phyloP scores from a whole-genome alignment of 1,140 invertebrate genomes.

The Bursaphelenchus mucronatus region DNA sequence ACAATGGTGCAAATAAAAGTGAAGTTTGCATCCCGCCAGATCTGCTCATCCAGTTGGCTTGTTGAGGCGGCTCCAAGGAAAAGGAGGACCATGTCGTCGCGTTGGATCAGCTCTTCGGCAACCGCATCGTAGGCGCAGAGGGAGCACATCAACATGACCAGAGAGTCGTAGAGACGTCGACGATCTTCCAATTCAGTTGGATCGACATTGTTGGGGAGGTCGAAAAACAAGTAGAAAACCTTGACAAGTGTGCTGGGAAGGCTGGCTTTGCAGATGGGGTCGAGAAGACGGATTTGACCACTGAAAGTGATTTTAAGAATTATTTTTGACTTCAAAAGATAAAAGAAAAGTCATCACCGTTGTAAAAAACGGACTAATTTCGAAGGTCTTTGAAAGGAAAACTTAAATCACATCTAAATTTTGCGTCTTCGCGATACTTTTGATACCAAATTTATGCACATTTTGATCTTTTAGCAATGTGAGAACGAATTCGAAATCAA shows the following conservation, averaged over 20 bases:
- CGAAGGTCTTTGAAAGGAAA: neutral
- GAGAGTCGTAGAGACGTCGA: conserved; percentile 38
- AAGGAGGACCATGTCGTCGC: conserved; percentile 88
- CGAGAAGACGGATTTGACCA: conserved; percentile 57
- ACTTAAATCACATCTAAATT: too few relatives aligned
- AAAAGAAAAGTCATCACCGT: conserved; percentile 4
- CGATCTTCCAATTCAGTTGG: conserved; percentile 27
- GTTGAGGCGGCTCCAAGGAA: conserved; percentile 91
- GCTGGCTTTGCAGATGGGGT: conserved; percentile 83
- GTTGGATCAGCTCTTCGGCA: conserved; percentile 87
- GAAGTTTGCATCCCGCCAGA: conserved; percentile 91
- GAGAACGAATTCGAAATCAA: too few relatives aligned
- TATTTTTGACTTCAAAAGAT: too few relatives aligned
- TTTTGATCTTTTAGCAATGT: too few relatives aligned
- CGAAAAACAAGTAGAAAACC: conserved; percentile 96
- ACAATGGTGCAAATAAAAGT: conserved; percentile 93
- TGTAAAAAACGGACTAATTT: neutral
- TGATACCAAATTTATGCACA: too few relatives aligned
- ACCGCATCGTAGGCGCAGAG: conserved; percentile 81
- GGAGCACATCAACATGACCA: conserved; percentile 73
- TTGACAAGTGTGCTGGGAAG: conserved; percentile 96
- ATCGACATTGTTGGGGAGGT: conserved; percentile 71
- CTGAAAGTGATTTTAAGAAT: conserved; percentile 34
- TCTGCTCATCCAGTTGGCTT: conserved; percentile 69
- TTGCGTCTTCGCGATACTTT: too few relatives aligned